These are phyloP conservation scores for Parapristionchus giblindavisi DNA, from an alignment of 2,888 invertebrate genomes.

Conservation along the genomic window DNA sequence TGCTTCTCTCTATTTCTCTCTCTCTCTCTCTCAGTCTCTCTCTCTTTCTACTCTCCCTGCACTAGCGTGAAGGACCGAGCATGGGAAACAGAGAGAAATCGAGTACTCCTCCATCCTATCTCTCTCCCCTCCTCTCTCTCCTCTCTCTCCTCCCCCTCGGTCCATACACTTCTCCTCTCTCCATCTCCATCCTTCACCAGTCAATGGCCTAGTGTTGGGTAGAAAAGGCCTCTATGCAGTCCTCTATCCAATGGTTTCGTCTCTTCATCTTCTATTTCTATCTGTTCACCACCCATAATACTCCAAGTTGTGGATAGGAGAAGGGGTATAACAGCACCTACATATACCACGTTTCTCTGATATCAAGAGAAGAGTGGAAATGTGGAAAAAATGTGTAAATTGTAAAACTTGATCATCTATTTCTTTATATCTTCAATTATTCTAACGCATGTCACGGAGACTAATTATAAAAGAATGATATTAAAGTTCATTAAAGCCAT, in stretches of 20 bases:
- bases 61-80: not conserved
- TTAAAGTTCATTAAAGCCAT: no score
- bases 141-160: not conserved
- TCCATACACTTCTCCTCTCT: slow-evolving; percentile 15
- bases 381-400: no score
- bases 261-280: slow-evolving; percentile 11
- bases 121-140: not conserved
- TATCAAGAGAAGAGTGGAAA: not conserved
- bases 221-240: not conserved
- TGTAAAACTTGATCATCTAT: no score
- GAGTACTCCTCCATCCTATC: not conserved
- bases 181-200: slow-evolving; percentile 29
- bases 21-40: not conserved
- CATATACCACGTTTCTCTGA: slow-evolving; percentile 3
- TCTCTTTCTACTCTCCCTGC: not conserved
- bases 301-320: not conserved
- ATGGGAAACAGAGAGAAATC: not conserved
- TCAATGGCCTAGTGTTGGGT: slow-evolving; percentile 22
- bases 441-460: no score
- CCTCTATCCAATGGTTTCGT: not conserved
- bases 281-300: slow-evolving; percentile 14
- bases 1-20: slow-evolving; percentile 17
- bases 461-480: no score
- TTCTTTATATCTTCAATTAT: no score
- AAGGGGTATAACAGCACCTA: not conserved